phyloP scores from a whole-genome alignment of 2,888 invertebrate species.

The Eustalomyia histrio region DNA sequence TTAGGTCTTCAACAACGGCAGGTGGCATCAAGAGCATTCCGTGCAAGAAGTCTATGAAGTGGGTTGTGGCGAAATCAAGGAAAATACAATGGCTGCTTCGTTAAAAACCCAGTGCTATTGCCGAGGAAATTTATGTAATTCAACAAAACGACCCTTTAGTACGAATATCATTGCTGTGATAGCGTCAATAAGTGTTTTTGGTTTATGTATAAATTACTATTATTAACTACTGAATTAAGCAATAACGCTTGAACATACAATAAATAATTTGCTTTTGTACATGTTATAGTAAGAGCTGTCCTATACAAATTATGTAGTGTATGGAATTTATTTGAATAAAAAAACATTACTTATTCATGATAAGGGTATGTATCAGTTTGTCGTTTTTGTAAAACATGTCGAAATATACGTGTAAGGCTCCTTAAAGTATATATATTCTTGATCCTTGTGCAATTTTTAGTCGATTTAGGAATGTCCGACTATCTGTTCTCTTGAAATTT shows the following conservation, averaged over 20 bases:
- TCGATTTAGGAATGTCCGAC: too few species aligned
- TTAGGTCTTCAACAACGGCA: slow-evolving; percentile 75
- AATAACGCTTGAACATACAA: too few species aligned
- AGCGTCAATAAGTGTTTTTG: slow-evolving; percentile 33
- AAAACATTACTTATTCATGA: too few species aligned
- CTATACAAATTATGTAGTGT: slow-evolving; percentile 1
- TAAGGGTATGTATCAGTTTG: too few species aligned
- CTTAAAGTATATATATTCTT: too few species aligned
- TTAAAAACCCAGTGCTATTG: slow-evolving; percentile 86
- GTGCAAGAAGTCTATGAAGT: slow-evolving; percentile 86
- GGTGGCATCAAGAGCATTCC: slow-evolving; percentile 84
- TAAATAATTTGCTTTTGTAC: too few species aligned
- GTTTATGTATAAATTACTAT: slow-evolving; percentile 22
- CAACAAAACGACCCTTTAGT: slow-evolving; percentile 71
- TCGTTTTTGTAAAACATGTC: too few species aligned
- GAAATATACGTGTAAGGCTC: too few species aligned
- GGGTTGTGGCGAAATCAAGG: slow-evolving; percentile 84
- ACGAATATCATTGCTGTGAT: slow-evolving; percentile 48
- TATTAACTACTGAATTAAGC: background rate
- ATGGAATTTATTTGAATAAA: too few species aligned
- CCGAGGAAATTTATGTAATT: slow-evolving; percentile 86
- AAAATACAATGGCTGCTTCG: slow-evolving; percentile 81
- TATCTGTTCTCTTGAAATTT: too few species aligned
- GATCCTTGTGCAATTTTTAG: too few species aligned
- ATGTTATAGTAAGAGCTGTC: too few species aligned